Evolutionary conservation across 2,797 vertebrate species (phyloP), one percentile per base, ranked within the genome.

Genomic region (Chrosomus eos): DNA sequence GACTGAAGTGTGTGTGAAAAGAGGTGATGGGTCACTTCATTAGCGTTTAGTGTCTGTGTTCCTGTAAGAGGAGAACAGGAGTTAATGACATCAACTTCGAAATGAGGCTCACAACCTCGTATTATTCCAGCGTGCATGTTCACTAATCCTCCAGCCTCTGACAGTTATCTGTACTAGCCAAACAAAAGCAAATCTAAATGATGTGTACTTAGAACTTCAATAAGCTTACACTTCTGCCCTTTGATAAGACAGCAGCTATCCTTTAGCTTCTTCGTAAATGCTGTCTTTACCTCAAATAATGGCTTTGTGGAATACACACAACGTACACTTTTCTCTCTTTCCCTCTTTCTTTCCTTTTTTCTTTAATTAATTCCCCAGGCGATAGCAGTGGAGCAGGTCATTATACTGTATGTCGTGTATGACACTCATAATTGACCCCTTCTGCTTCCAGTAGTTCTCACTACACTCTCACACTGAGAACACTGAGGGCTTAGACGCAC

Each of bases 301-400:
- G 58, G 60, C 81, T 83, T 75, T 76, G 40, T 48, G n/a, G 45
- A 67, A 28, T 40, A 67, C 28, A 64, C 55, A 19, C 16, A 26
- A 45, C 1, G 14, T 60, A 73, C 60, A 16, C 38, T 33, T 66
- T 82, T 74, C 84, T 45, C 31, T 87, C 76, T 87, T 53, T 76
- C 51, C 40, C 51, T 62, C 16, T 71, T 62, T 80, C 16, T 76
- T 64, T 80, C 75, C 68, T 28, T 23, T 74, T 79, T 28, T 80
- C 74, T 82, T 83, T 94, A 94, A 94, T 94, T 92, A 94, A 93
- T 93, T 95, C 94, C 94, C 94, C 76, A 88, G 94, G 92, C 94
- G 90, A 91, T 88, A 92, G 88, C 90, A 89, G 88, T 53, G 68
- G 87, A 85, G 89, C 82, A 87, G 91, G 88, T 89, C 90, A 88